phyloP scores from a whole-genome alignment of 2,113 vertebrate genomes.

The Solea senegalensis region DNA sequence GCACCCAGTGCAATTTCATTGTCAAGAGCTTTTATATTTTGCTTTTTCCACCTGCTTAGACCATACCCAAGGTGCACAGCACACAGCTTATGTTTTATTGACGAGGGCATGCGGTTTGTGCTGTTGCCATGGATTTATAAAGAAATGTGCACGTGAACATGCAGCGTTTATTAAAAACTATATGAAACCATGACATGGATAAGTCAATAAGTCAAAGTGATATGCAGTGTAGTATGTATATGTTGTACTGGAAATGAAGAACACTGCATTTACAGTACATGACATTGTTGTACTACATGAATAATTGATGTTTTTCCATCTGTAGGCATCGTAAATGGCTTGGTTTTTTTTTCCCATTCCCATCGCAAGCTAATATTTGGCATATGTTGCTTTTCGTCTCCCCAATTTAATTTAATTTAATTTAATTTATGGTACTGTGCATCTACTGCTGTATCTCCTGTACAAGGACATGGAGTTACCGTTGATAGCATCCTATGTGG shows the following conservation, averaged over 20 bases:
- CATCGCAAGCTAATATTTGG: not conserved
- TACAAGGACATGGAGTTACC: conserved; percentile 46
- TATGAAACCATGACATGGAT: not conserved
- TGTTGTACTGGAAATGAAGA: not conserved
- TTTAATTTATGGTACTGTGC: conserved; percentile 50
- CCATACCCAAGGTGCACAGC: not conserved
- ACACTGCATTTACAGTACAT: not conserved
- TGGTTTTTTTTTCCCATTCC: not conserved
- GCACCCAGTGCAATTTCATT: conserved; percentile 7
- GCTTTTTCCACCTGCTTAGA: not conserved
- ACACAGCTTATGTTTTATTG: not conserved
- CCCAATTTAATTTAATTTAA: conserved; percentile 16
- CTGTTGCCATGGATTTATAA: not conserved
- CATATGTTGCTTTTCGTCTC: conserved; percentile 36
- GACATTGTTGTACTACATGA: not conserved
- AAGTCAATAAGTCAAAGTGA: not conserved
- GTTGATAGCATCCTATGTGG: conserved; percentile 46
- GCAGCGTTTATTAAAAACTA: not conserved
- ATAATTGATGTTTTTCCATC: not conserved
- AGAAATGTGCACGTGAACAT: not conserved
- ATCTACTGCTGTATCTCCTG: conserved; percentile 52
- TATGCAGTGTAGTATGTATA: not conserved
- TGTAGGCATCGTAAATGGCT: not conserved
- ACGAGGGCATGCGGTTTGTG: not conserved
- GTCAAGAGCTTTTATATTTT: conserved; percentile 11